Evolutionary conservation across 2,888 invertebrate species (phyloP).

Genomic region (Ichneumoninae sp.): DNA sequence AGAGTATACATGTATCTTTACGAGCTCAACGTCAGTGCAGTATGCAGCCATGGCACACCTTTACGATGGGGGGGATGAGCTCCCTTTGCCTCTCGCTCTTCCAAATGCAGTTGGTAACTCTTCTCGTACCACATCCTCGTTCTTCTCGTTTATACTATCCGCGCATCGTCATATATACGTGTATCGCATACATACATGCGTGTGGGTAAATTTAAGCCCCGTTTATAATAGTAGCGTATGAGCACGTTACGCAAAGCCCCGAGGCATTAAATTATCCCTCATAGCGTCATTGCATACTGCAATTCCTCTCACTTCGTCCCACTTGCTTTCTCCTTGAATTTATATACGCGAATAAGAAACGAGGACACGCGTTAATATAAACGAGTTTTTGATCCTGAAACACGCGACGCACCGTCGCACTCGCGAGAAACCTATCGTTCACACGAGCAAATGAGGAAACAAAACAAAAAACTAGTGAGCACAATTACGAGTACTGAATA

Average conservation of each 20-base stretch:
- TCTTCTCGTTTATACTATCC: slow-evolving; percentile 44
- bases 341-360: slow-evolving; percentile 36
- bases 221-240: slow-evolving; percentile 57
- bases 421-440: neutral
- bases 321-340: slow-evolving; percentile 12
- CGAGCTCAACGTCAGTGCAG: slow-evolving; percentile 69
- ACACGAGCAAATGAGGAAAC: neutral
- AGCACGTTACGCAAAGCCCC: slow-evolving; percentile 47
- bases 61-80: slow-evolving; percentile 54
- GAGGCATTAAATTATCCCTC: slow-evolving; percentile 52
- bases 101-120: slow-evolving; percentile 38
- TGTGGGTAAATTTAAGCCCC: slow-evolving; percentile 50
- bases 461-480: neutral
- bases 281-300: slow-evolving; percentile 1
- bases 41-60: slow-evolving; percentile 61
- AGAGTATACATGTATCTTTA: slow-evolving; percentile 73
- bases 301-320: slow-evolving; percentile 8
- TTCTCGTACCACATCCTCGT: slow-evolving; percentile 33
- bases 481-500: neutral
- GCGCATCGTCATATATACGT: neutral
- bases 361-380: slow-evolving; percentile 38
- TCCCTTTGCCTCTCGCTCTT: slow-evolving; percentile 27
- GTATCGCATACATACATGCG: neutral
- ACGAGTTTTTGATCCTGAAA: slow-evolving; percentile 18
- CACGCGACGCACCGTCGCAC: neutral